A percentile compares a stretch with the other conserved stretches of the same genome.
Evolutionary conservation across 2,113 vertebrate genomes (phyloP).

Genomic region (Plotosus lineatus): DNA sequence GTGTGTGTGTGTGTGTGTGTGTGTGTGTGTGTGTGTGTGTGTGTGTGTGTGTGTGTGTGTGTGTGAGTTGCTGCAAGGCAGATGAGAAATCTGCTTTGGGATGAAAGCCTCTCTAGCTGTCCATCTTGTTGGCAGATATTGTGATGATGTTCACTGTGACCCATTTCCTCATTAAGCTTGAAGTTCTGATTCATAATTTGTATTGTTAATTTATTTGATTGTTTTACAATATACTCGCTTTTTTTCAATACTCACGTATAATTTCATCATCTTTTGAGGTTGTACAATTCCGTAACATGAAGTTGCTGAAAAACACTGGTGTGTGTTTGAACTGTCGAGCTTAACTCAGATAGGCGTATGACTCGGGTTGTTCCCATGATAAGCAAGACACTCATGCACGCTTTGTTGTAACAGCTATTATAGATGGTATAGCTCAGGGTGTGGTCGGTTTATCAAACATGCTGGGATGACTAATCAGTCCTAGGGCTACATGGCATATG

Average conservation of each 20-base stretch:
- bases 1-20: constrained; percentile 16
- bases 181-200: neutral
- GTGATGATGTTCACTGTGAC: constrained; percentile 29
- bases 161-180: neutral
- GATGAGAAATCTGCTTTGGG: constrained; percentile 8
- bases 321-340: neutral
- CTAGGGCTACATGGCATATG: constrained; percentile 50
- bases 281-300: neutral
- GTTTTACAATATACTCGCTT: too few relatives aligned
- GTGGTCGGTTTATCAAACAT: constrained; percentile 54
- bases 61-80: neutral
- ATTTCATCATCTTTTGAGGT: neutral
- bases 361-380: constrained; percentile 42
- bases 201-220: neutral
- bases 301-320: neutral
- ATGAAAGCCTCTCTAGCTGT: neutral
- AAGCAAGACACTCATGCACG: constrained; percentile 35
- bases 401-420: constrained; percentile 50
- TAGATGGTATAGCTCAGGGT: constrained; percentile 52
- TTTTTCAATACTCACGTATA: neutral
- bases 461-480: constrained; percentile 52
- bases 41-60: neutral
- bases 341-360: constrained; percentile 15
- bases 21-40: neutral
- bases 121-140: constrained; percentile 5